A percentile compares a stretch with the other conserved stretches of the same genome.
Evolutionary conservation across 2,888 invertebrate genomes (phyloP).

Genomic region (Rotaria socialis): DNA sequence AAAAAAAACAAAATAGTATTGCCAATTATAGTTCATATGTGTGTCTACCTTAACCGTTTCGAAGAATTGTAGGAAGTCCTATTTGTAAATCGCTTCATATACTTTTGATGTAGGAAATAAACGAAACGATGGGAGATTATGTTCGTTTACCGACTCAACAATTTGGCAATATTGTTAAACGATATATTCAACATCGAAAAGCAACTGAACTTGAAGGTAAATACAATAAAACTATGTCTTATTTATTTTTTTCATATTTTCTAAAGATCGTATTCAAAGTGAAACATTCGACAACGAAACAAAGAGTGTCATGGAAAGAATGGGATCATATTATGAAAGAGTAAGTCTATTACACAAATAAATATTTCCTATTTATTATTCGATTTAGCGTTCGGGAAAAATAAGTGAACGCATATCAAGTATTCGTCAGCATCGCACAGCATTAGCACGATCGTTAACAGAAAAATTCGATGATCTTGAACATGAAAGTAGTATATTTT

Average conservation of each 20-base stretch:
- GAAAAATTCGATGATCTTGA: slow-evolving; percentile 56
- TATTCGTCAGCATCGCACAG: slow-evolving; percentile 53
- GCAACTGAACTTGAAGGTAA: background rate
- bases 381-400: background rate
- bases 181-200: slow-evolving; percentile 30
- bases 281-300: slow-evolving; percentile 7
- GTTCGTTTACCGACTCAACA: background rate
- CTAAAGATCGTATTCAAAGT: background rate
- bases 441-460: slow-evolving; percentile 54
- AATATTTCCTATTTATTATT: background rate
- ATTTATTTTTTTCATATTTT: background rate
- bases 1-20: no score
- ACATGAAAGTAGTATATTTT: slow-evolving; percentile 57
- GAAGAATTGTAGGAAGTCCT: no score
- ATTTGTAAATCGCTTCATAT: background rate
- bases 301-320: background rate
- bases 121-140: background rate
- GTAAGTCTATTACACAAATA: background rate
- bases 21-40: no score
- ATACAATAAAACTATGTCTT: no score
- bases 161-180: slow-evolving; percentile 20
- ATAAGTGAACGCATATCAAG: slow-evolving; percentile 51
- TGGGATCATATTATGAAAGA: slow-evolving; percentile 7
- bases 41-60: no score
- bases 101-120: background rate